Conservation (phyloP, 2,888 invertebrate genomes). For the Cephus pygmeus region DNA sequence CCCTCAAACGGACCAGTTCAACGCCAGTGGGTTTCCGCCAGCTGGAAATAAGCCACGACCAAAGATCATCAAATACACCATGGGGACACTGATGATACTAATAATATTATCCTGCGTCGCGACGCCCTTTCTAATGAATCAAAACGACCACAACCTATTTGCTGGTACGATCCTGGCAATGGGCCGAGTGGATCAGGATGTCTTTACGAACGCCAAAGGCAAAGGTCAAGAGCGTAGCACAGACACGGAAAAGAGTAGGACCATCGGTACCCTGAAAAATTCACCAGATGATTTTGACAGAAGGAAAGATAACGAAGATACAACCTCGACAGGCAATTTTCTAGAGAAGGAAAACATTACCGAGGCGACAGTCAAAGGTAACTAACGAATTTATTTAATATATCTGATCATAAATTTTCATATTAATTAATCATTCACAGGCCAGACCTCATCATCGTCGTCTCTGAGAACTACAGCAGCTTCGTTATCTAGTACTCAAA, state of each 20-base stretch:
- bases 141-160: slow-evolving; percentile 43
- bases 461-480: background rate
- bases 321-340: background rate
- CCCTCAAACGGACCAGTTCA: slow-evolving; percentile 73
- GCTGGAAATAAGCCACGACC: slow-evolving; percentile 30
- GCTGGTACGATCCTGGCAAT: slow-evolving; percentile 35
- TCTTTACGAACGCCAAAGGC: background rate
- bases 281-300: background rate
- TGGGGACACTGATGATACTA: slow-evolving; percentile 39
- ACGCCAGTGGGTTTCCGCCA: slow-evolving; percentile 33
- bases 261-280: background rate
- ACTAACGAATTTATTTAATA: background rate
- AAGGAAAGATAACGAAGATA: background rate
- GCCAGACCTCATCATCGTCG: background rate
- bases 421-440: background rate
- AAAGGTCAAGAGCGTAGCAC: background rate
- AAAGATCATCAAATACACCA: slow-evolving; percentile 40
- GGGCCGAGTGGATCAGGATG: slow-evolving; percentile 10
- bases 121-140: slow-evolving; percentile 44
- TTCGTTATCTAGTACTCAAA: background rate
- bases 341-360: background rate
- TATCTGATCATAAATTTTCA: background rate
- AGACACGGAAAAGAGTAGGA: background rate
- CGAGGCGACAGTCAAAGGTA: background rate
- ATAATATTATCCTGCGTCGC: slow-evolving; percentile 39